Base-by-base conservation (phyloP, 2,113 vertebrate species). In the Corythoichthys haematopterus region DNA sequence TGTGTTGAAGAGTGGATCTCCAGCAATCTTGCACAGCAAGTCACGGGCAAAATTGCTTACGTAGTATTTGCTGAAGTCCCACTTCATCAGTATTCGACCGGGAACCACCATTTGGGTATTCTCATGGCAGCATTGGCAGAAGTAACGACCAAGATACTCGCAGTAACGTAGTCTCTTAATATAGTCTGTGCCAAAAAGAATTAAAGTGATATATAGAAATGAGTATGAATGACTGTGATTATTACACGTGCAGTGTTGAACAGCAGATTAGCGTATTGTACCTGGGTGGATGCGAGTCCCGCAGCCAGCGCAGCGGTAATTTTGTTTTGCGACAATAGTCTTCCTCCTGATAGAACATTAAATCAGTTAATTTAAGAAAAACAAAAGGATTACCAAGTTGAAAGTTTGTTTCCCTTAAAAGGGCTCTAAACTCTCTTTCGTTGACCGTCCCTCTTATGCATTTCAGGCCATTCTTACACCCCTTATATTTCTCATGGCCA, bases 121-220 rank as follows among this genome's bases (percentile, higher is more conserved):
- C 80, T 98, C 96, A 0, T 99, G 97, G 89, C 97, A 99, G 84
- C 97, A 99, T 90, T 98, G 97, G 81, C 97, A 99, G 91, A 99
- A 99, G 81, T 95, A 98, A 70, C 95, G 96, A 64, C 97, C 97
- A 74, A 99, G 83, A 86, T 99, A 99, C 79, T 99, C 97, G 11
- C 97, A 99, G 91, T 98, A 98, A 16, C 95, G 93, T 75, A 99
- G 86, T 33, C 97, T 90, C 89, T 97, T 98, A 79, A 99, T 97
- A 61, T 98, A 99, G 85, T 95, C 97, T 99, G 81, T 33, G 20
- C 16, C n/a, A 14, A 4, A 62, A 46, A 62, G 6, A 37, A 6
- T 64, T 12, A 65, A 37, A 38, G 2, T 14, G 47, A 70, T 15
- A 4, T 33, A 33, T 1, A 15, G 14, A 40, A 4, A 11, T 35